Evolutionary conservation across 2,888 invertebrate species (phyloP), one percentile per base, ranked within the genome.

Genomic region (Mamestra brassicae): DNA sequence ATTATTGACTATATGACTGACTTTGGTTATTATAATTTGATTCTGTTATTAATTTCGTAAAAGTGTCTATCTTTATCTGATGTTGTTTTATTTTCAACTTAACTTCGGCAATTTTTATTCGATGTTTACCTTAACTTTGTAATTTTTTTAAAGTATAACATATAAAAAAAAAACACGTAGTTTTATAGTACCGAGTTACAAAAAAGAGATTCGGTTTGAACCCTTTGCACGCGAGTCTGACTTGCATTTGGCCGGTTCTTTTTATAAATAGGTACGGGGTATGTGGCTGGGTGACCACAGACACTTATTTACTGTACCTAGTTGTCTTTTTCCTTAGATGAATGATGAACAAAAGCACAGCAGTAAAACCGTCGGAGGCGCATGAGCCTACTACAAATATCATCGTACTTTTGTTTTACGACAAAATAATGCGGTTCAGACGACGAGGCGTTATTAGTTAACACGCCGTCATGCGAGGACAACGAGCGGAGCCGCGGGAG

Each of bases 401-500:
- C 52, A 73, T 63, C 34, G 42, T 68, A 50, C 67, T 71, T 26
- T 63, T 63, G 50, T 83, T 80, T 83, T 83, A 83, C 71, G 84
- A 83, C 84, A 70, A 60, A 45, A 52, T 83, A 69, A 74, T 73
- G 72, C 61, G 26, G 57, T 74, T 66, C 34, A 57, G 45, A 55
- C 57, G 64, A 57, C 34, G 50, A 57, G 45, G 42, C 54, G 50
- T 67, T 78, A 82, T 74, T 72, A 73, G 61, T 62, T 64, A 73
- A 55, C 78, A 62, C 58, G 13, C 47, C 64, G 54, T 80, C 71
- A 80, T 77, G 77, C 54, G 45, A 42, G 26, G 26, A 60, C 64
- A 78, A 79, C 76, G 76, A 71, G 45, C 55, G n/a, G 3, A 71
- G 74, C 80, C 7, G 71, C 82, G 72, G 82, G 84, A n/a, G 38